Conservation (phyloP, 2,888 invertebrate genomes). For the Dynastes grantii region DNA sequence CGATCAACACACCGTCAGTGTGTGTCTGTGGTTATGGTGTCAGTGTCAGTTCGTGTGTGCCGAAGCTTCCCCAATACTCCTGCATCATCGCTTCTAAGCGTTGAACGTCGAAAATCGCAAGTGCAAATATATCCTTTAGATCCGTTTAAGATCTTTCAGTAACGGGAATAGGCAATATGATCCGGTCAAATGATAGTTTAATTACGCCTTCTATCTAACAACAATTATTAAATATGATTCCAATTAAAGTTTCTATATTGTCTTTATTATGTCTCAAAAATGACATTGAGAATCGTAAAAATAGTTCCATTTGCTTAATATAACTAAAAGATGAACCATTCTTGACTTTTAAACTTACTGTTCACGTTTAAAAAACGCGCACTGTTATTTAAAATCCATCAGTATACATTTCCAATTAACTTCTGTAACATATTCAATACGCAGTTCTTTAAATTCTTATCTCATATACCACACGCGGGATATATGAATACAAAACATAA, state of each 20-base stretch:
- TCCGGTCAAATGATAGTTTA: background rate
- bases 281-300: slow-evolving; percentile 4
- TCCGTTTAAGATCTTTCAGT: background rate
- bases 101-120: slow-evolving; percentile 20
- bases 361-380: slow-evolving; percentile 1
- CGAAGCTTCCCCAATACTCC: slow-evolving; percentile 5
- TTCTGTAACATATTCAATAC: background rate
- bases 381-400: slow-evolving; percentile 4
- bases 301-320: slow-evolving; percentile 7
- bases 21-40: slow-evolving; percentile 68
- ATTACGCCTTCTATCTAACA: background rate
- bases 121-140: slow-evolving; percentile 17
- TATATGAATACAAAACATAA: background rate
- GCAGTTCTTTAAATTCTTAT: background rate
- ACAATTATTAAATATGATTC: too few relatives aligned
- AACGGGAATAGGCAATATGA: background rate
- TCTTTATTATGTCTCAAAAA: background rate
- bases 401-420: background rate
- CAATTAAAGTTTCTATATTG: background rate
- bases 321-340: background rate
- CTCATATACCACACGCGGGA: background rate
- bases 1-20: slow-evolving; percentile 50
- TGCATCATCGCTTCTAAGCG: background rate
- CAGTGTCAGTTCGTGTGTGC: slow-evolving; percentile 34
- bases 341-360: background rate